Evolutionary conservation across 64 coral and sea anemone species (phyloP).

Genomic region (Actinia tenebrosa): DNA sequence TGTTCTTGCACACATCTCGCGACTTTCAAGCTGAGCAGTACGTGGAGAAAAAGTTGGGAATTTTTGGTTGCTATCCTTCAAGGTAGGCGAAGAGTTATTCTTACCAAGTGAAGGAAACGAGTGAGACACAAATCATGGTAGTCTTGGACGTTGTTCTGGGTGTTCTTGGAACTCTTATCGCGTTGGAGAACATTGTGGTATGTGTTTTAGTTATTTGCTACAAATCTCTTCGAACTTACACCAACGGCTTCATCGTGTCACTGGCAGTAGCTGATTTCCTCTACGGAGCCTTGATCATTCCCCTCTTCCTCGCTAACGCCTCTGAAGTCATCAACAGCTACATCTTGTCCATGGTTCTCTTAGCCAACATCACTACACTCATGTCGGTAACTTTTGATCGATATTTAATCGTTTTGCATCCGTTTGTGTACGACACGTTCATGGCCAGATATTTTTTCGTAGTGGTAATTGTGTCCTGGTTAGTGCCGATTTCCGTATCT

Average conservation of each 20-base stretch:
- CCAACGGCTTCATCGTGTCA: slow-evolving; percentile 11
- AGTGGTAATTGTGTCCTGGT: neutral
- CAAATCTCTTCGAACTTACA: slow-evolving; percentile 1
- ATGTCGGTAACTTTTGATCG: slow-evolving; percentile 9
- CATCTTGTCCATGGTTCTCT: neutral
- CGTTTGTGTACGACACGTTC: neutral
- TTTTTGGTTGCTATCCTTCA: neutral
- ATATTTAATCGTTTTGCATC: neutral
- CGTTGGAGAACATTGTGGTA: slow-evolving; percentile 4
- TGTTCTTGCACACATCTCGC: neutral
- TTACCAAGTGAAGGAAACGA: neutral
- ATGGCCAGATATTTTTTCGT: neutral
- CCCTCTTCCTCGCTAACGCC: neutral
- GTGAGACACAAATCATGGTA: neutral
- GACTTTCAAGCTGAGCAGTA: neutral
- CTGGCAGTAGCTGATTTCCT: slow-evolving; percentile 6
- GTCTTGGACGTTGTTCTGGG: neutral
- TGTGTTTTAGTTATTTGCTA: neutral
- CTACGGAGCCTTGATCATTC: slow-evolving; percentile 13
- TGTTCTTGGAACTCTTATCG: slow-evolving; percentile 1
- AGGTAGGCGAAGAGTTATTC: neutral
- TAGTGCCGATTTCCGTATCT: neutral
- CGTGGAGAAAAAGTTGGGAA: neutral
- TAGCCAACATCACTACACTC: slow-evolving; percentile 13
- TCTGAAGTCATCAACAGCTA: neutral